These are phyloP conservation scores for Phymastichus coffea DNA, from an alignment of 1,140 invertebrate genomes.

Conservation along the genomic window DNA sequence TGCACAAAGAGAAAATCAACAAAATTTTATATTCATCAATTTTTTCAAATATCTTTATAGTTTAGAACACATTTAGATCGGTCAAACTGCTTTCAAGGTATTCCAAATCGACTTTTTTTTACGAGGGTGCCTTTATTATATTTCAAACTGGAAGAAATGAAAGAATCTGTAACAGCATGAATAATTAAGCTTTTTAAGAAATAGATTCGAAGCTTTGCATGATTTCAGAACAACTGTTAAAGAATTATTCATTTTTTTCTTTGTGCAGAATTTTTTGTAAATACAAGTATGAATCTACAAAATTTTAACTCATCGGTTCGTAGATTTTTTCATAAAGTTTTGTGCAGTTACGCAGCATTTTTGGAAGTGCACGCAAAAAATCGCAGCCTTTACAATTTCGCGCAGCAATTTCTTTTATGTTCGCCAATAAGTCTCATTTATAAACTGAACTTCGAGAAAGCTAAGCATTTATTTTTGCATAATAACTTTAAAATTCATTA, in stretches of 20 bases:
- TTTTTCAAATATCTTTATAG: no score
- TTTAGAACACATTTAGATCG: background rate
- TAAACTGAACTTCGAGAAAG: no score
- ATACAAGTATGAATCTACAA: background rate
- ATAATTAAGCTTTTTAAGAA: no score
- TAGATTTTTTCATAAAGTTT: conserved; percentile 1
- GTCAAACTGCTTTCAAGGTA: background rate
- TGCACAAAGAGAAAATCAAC: conserved; percentile 18
- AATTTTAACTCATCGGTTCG: background rate
- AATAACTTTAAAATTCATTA: no score
- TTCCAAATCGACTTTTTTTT: no score
- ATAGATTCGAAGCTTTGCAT: no score
- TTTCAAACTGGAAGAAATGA: no score
- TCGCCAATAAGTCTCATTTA: background rate
- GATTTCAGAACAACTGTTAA: no score
- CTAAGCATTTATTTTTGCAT: background rate
- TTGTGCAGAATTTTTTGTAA: background rate
- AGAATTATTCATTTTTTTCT: no score
- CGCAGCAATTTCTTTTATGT: background rate
- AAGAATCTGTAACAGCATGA: no score
- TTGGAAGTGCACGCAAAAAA: conserved; percentile 10
- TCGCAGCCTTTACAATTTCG: conserved; percentile 5
- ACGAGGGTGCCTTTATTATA: no score
- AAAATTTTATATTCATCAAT: no score
- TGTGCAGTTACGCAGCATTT: conserved; percentile 10